Conservation (phyloP, 2,888 invertebrate genomes). For the Lochmaea capreae region DNA sequence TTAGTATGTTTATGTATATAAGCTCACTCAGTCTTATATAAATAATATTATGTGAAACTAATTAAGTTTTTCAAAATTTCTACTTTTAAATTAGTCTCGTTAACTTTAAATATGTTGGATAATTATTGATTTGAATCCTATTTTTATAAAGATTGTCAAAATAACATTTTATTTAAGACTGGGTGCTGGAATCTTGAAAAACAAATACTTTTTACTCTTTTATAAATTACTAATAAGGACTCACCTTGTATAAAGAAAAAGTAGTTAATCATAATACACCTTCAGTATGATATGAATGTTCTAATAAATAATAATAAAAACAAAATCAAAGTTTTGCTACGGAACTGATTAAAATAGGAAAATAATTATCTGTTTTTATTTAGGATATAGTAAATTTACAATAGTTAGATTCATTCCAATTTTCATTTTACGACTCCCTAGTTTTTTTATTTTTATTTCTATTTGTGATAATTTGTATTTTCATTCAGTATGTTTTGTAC, state of each 20-base stretch:
- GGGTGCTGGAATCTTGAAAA: neutral
- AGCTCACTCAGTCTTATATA: neutral
- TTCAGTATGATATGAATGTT: slow-evolving; percentile 31
- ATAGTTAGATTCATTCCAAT: slow-evolving; percentile 19
- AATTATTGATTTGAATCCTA: no score
- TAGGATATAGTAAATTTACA: neutral
- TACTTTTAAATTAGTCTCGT: no score
- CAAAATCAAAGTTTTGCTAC: slow-evolving; percentile 28
- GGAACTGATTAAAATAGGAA: slow-evolving; percentile 32
- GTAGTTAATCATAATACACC: slow-evolving; percentile 10
- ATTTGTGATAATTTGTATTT: slow-evolving; percentile 25
- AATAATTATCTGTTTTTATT: slow-evolving; percentile 10
- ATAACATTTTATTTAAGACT: neutral
- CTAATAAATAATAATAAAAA: slow-evolving; percentile 34
- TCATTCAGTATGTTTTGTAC: slow-evolving; percentile 1
- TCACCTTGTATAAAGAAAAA: slow-evolving; percentile 6
- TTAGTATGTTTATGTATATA: neutral
- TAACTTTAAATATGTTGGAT: no score
- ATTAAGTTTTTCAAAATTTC: no score
- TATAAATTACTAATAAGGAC: slow-evolving; percentile 1
- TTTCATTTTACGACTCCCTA: slow-evolving; percentile 30
- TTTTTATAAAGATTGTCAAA: neutral
- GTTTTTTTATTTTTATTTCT: slow-evolving; percentile 29
- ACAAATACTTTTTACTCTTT: neutral
- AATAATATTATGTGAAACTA: neutral